Evolutionary conservation across 2,888 invertebrate species (phyloP).

Genomic region (Holacanthella duospinosa): DNA sequence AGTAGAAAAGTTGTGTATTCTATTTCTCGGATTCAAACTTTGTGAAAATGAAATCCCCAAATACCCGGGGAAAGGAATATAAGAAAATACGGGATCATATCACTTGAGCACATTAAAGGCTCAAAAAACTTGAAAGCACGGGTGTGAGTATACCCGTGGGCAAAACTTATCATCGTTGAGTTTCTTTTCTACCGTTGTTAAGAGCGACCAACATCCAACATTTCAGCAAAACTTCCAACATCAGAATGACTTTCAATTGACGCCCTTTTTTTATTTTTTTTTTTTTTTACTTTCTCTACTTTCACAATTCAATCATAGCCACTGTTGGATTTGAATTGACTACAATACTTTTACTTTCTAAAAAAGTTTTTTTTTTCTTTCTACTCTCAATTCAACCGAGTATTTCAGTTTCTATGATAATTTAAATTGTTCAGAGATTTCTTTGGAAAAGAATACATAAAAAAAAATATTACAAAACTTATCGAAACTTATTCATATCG

Average conservation of each 20-base stretch:
- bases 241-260: background rate
- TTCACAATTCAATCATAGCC: slow-evolving; percentile 1
- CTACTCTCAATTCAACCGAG: background rate
- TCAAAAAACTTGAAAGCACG: background rate
- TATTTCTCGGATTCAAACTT: background rate
- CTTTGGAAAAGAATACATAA: too few relatives aligned
- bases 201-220: too few relatives aligned
- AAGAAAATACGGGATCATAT: background rate
- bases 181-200: too few relatives aligned
- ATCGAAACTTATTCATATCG: too few relatives aligned
- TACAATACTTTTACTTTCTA: background rate
- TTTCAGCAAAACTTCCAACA: too few relatives aligned
- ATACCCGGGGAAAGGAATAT: background rate
- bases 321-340: background rate
- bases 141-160: background rate
- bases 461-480: too few relatives aligned
- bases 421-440: background rate
- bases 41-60: background rate
- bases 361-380: background rate
- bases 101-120: background rate
- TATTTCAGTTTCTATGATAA: background rate
- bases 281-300: too few relatives aligned
- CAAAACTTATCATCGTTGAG: slow-evolving; percentile 4
- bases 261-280: background rate
- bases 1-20: background rate